Conservation (phyloP, 2,113 vertebrate species). For the Coracopsis vasa region DNA sequence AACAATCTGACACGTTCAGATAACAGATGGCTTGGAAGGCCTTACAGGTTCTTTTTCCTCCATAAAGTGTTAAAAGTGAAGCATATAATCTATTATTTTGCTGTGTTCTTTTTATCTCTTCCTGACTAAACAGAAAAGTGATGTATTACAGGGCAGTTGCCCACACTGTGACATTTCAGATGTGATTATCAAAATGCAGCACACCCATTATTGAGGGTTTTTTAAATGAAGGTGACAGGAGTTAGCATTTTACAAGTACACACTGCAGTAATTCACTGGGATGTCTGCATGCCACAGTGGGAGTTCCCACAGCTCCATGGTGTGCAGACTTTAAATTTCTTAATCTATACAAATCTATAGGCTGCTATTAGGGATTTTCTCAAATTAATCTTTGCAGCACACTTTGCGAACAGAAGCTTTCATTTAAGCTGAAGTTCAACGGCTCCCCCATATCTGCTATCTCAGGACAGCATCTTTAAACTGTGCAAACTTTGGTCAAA, state of each 20-base stretch:
- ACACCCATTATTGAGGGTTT: neutral
- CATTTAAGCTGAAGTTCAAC: neutral
- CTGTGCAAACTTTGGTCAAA: neutral
- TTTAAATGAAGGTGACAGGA: constrained; percentile 41
- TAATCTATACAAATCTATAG: neutral
- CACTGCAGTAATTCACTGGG: neutral
- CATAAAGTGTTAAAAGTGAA: constrained; percentile 48
- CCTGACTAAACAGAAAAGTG: constrained; percentile 67
- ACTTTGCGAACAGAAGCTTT: neutral
- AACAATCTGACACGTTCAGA: constrained; percentile 22
- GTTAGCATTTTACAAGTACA: constrained; percentile 41
- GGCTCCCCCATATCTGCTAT: fast-evolving
- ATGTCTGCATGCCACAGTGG: neutral
- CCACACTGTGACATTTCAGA: constrained; percentile 61
- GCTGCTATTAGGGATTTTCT: neutral
- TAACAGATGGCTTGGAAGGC: constrained; percentile 47
- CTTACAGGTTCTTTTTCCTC: neutral
- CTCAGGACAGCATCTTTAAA: neutral
- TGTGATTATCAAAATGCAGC: constrained; percentile 38
- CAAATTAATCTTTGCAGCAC: neutral
- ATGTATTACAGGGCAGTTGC: constrained; percentile 55
- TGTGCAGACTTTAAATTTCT: neutral
- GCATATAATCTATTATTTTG: constrained; percentile 64
- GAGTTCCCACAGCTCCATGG: neutral
- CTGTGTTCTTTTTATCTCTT: constrained; percentile 52